Conservation (phyloP, 2,888 invertebrate genomes). For the Xestia rhomboidea region DNA sequence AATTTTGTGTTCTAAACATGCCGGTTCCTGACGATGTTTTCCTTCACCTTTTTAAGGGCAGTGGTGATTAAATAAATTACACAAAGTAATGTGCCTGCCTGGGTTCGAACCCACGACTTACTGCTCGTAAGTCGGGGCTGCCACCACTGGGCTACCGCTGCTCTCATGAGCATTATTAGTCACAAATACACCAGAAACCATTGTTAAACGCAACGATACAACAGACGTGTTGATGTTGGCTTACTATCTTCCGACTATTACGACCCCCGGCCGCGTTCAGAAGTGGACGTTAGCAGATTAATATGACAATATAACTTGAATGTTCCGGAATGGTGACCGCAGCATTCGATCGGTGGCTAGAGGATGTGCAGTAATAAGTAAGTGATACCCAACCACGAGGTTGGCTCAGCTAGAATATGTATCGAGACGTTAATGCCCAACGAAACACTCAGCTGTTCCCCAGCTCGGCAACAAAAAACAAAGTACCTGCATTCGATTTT, state of each 20-base stretch:
- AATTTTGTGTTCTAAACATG: no score
- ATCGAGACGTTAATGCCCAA: slow-evolving; percentile 72
- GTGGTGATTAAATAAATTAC: no score
- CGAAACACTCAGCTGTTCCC: slow-evolving; percentile 41
- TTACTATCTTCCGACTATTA: neutral
- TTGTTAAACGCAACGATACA: neutral
- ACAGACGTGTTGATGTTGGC: neutral
- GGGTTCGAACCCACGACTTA: no score
- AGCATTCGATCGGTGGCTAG: slow-evolving; percentile 24
- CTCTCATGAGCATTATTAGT: neutral
- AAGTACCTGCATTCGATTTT: slow-evolving; percentile 41
- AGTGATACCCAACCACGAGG: slow-evolving; percentile 56
- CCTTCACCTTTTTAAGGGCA: no score
- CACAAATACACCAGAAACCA: neutral
- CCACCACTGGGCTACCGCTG: no score
- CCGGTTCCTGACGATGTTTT: no score
- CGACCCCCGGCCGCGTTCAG: neutral
- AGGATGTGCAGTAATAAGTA: slow-evolving; percentile 45
- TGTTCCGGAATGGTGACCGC: slow-evolving; percentile 47
- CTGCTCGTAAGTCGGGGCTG: no score
- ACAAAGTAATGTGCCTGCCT: no score
- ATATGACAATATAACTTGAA: slow-evolving; percentile 29
- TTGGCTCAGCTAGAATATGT: slow-evolving; percentile 75
- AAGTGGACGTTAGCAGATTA: neutral
- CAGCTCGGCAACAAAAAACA: slow-evolving; percentile 13